Evolutionary conservation across 92 coral and sea anemone species (phyloP).

Genomic region (Actinernus sp.): DNA sequence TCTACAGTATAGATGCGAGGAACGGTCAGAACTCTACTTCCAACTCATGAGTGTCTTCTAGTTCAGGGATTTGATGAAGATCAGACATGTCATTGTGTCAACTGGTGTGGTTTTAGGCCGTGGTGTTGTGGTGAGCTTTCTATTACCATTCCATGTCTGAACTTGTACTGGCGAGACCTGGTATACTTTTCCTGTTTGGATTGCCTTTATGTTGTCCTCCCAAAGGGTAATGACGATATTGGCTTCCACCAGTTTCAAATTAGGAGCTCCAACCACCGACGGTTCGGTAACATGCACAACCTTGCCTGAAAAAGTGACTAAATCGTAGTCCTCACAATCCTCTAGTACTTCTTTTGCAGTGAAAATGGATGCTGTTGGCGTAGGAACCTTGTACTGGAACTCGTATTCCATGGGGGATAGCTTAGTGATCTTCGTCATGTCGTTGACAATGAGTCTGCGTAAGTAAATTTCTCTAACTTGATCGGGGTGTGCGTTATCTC

Average conservation of each 20-base stretch:
- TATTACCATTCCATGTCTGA: not conserved
- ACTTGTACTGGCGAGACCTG: not conserved
- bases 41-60: not conserved
- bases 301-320: not conserved
- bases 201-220: not conserved
- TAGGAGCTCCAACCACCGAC: not conserved
- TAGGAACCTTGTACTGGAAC: not conserved
- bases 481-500: not conserved
- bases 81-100: not conserved
- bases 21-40: not conserved
- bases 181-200: not conserved
- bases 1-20: not conserved
- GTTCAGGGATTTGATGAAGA: not conserved
- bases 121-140: not conserved
- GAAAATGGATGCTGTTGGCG: not conserved
- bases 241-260: not conserved
- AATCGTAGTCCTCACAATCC: not conserved
- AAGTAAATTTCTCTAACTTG: conserved; percentile 1
- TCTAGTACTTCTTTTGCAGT: not conserved
- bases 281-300: not conserved
- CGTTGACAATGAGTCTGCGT: conserved; percentile 6
- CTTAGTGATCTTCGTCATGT: conserved; percentile 5
- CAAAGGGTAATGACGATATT: not conserved
- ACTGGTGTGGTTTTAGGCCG: not conserved
- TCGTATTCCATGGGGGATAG: not conserved